A percentile compares a stretch with the other conserved stretches of the same genome.
Conservation (phyloP, 2,797 vertebrate species). For the Mormyrus proboscirostris region DNA sequence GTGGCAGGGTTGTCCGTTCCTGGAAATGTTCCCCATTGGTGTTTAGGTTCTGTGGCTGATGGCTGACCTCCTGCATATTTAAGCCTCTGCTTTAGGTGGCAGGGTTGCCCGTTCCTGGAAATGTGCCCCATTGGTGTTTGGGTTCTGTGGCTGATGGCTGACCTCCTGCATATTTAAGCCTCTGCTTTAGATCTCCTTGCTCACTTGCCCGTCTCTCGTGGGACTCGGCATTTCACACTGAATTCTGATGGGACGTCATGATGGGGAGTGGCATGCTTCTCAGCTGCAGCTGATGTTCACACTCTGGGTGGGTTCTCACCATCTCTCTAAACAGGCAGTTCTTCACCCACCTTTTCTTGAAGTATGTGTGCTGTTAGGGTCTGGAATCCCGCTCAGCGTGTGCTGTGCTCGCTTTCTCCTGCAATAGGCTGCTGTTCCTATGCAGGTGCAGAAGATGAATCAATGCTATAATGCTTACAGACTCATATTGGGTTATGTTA, state of each 20-base stretch:
- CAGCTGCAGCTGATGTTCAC: background rate
- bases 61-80: background rate
- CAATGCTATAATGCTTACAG: constrained; percentile 40
- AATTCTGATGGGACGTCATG: constrained; percentile 11
- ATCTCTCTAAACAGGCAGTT: background rate
- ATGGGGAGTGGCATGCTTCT: background rate
- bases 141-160: background rate
- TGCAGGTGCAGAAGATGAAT: constrained; percentile 32
- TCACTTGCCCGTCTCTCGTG: background rate
- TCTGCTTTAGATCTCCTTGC: background rate
- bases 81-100: background rate
- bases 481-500: constrained; percentile 30
- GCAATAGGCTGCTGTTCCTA: background rate
- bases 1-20: background rate
- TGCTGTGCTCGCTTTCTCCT: background rate
- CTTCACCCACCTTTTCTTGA: background rate
- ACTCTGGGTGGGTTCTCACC: background rate
- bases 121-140: background rate
- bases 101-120: background rate
- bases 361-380: background rate
- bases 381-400: background rate
- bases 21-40: background rate
- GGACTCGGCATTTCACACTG: background rate
- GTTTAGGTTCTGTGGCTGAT: background rate
- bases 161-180: background rate